A percentile compares a stretch with the other conserved stretches of the same genome.
phyloP scores from a whole-genome alignment of 2,888 invertebrate species.

The Eilema griseolum region DNA sequence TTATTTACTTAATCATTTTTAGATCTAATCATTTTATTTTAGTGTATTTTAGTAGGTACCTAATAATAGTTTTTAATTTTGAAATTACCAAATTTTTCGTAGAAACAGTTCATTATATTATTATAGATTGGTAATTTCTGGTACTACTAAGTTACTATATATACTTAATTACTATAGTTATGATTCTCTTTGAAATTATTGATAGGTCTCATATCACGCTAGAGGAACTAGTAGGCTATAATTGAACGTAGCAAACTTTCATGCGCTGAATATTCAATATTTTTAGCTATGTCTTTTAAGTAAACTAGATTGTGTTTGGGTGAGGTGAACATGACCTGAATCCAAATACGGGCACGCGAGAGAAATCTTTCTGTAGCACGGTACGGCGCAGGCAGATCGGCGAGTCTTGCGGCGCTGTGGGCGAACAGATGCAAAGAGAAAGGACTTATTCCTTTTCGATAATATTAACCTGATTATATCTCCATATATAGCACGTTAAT shows the following conservation, averaged over 20 bases:
- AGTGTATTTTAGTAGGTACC: too few species aligned
- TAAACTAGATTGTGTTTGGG: conserved; percentile 72
- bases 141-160: background rate
- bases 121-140: background rate
- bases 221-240: conserved; percentile 4
- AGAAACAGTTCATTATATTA: too few species aligned
- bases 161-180: conserved; percentile 19
- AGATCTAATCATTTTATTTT: background rate
- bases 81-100: too few species aligned
- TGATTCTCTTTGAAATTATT: background rate
- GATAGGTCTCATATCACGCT: background rate
- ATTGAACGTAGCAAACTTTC: conserved; percentile 30
- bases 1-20: conserved; percentile 20
- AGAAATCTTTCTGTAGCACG: conserved; percentile 76
- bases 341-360: conserved; percentile 81
- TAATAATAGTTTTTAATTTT: too few species aligned
- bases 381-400: conserved; percentile 52
- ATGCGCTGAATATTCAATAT: conserved; percentile 17
- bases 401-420: conserved; percentile 51
- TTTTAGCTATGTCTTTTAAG: conserved; percentile 25
- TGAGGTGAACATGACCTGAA: conserved; percentile 79
- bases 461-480: conserved; percentile 39
- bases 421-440: conserved; percentile 65
- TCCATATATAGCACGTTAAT: background rate
- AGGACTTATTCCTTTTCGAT: conserved; percentile 70